Conservation (phyloP, 2,888 invertebrate species). For the Ceriagrion tenellum region DNA sequence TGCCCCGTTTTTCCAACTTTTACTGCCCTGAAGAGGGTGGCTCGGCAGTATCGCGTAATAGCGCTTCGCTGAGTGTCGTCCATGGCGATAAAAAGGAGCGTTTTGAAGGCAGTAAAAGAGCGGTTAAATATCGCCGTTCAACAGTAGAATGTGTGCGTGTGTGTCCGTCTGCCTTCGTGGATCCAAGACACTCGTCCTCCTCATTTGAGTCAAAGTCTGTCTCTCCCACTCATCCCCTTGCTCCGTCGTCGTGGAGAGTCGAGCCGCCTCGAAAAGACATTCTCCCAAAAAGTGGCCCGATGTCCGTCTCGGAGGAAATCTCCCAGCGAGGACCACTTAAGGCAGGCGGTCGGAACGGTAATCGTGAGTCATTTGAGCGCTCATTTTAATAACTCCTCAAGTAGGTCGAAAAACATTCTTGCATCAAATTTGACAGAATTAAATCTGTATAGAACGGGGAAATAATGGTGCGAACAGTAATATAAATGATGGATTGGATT, state of each 20-base stretch:
- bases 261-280: not conserved
- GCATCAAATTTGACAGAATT: no score
- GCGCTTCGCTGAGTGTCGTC: not conserved
- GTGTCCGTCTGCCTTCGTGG: not conserved
- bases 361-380: no score
- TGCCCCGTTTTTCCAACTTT: slow-evolving; percentile 1
- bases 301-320: not conserved
- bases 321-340: slow-evolving; percentile 35
- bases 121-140: not conserved
- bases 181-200: not conserved
- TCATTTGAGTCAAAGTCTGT: not conserved
- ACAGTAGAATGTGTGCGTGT: not conserved
- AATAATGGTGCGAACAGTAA: no score
- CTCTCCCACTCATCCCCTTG: not conserved
- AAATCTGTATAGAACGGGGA: no score
- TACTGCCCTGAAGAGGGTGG: not conserved
- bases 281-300: not conserved
- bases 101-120: not conserved
- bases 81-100: not conserved
- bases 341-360: no score
- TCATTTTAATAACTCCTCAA: no score
- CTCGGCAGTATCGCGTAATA: not conserved
- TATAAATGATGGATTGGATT: no score
- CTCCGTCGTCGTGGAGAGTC: not conserved
- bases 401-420: no score